Evolutionary conservation across 2,888 invertebrate genomes (phyloP).

Genomic region (Aquatica leii): DNA sequence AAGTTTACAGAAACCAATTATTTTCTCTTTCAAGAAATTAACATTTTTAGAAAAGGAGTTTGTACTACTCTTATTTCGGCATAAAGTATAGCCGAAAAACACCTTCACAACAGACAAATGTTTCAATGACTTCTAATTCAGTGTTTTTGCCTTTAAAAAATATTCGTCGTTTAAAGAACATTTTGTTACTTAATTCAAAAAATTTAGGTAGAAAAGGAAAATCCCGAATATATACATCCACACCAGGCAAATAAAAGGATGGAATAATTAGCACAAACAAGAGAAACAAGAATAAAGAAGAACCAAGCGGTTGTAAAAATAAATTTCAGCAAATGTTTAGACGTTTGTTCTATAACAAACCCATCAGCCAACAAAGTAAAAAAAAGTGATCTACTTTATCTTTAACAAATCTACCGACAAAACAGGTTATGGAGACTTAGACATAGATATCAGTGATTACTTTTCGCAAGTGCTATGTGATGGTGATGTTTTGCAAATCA

Average conservation of each 20-base stretch:
- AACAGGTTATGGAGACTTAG: background rate
- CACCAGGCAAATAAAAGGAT: background rate
- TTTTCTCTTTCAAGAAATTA: background rate
- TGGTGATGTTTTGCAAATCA: too few relatives aligned
- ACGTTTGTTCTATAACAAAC: background rate
- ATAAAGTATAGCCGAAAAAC: background rate
- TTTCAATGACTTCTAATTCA: background rate
- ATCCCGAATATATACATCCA: background rate
- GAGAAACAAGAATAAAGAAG: background rate
- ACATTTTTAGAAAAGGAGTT: background rate
- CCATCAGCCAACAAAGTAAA: background rate
- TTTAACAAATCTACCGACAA: background rate
- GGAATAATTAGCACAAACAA: background rate
- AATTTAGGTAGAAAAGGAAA: background rate
- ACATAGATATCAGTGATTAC: background rate
- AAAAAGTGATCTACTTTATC: background rate
- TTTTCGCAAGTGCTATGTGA: background rate
- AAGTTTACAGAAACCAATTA: background rate
- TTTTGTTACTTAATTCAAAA: background rate
- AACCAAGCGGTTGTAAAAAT: background rate
- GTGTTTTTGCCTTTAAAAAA: background rate
- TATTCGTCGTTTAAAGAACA: background rate
- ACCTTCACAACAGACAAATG: background rate
- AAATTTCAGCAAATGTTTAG: background rate
- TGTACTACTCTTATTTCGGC: background rate